Evolutionary conservation across 1,140 invertebrate genomes (phyloP).

Genomic region (Lordiphosa stackelbergi): DNA sequence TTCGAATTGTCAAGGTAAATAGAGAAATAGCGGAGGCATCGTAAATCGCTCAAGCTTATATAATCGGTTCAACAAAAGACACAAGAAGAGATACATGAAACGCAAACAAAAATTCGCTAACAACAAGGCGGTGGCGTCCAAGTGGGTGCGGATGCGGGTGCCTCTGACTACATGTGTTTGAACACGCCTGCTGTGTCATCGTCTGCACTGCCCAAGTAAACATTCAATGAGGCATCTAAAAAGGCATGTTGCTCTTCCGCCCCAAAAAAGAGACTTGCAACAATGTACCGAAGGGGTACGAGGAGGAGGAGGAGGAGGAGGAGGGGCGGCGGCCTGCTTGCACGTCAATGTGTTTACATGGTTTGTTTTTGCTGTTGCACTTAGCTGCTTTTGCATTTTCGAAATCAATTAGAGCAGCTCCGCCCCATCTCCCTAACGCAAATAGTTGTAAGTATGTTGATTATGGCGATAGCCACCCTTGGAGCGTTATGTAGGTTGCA

Average conservation of each 20-base stretch:
- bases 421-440: slow-evolving; percentile 19
- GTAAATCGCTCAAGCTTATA: slow-evolving; percentile 30
- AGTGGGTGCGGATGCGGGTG: not conserved
- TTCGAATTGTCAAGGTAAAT: slow-evolving; percentile 54
- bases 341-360: slow-evolving; percentile 52
- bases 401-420: slow-evolving; percentile 59
- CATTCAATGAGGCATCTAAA: slow-evolving; percentile 48
- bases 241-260: slow-evolving; percentile 14
- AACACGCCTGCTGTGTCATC: slow-evolving; percentile 20
- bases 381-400: slow-evolving; percentile 28
- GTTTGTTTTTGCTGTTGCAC: slow-evolving; percentile 23
- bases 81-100: slow-evolving; percentile 48
- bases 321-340: too few species aligned
- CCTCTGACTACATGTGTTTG: slow-evolving; percentile 16
- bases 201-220: slow-evolving; percentile 47
- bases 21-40: slow-evolving; percentile 24
- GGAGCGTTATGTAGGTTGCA: slow-evolving; percentile 22
- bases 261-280: not conserved
- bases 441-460: slow-evolving; percentile 58
- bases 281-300: not conserved
- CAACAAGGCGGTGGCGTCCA: slow-evolving; percentile 20
- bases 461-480: slow-evolving; percentile 37
- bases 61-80: slow-evolving; percentile 27
- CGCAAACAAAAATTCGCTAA: slow-evolving; percentile 58
- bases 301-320: not conserved